Percentiles rank a stretch among this genome's conserved stretches.
Evolutionary conservation across 2,797 vertebrate species (phyloP).

Genomic region (Lagorchestes hirsutus): DNA sequence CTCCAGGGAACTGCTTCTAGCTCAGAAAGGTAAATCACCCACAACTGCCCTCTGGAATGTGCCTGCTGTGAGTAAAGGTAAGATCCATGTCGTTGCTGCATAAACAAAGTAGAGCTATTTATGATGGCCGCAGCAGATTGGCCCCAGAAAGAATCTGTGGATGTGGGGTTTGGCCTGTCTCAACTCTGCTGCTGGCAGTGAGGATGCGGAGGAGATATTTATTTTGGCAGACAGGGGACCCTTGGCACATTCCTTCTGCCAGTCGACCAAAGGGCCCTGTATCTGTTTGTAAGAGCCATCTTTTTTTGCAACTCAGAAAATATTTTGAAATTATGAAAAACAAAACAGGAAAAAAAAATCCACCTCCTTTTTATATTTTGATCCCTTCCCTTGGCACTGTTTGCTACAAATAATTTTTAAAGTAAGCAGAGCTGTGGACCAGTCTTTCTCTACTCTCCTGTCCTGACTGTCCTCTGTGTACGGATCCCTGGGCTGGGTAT

Average conservation of each 20-base stretch:
- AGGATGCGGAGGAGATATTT: slow-evolving; percentile 34
- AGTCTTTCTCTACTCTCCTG: background rate
- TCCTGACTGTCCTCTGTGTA: background rate
- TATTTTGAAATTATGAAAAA: slow-evolving; percentile 52
- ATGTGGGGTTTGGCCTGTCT: slow-evolving; percentile 26
- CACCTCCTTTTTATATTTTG: slow-evolving; percentile 11
- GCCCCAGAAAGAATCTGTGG: slow-evolving; percentile 53
- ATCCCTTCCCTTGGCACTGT: slow-evolving; percentile 14
- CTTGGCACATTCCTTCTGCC: slow-evolving; percentile 22
- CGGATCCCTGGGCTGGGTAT: background rate
- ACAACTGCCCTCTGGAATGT: background rate
- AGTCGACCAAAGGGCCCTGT: background rate
- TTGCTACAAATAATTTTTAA: slow-evolving; percentile 6
- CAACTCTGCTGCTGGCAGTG: background rate
- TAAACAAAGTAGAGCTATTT: slow-evolving; percentile 79
- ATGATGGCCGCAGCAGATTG: slow-evolving; percentile 37
- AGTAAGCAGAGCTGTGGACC: background rate
- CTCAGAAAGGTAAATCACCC: slow-evolving; percentile 71
- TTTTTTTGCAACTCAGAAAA: slow-evolving; percentile 16
- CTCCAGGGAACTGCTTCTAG: slow-evolving; percentile 2
- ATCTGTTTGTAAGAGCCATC: slow-evolving; percentile 4
- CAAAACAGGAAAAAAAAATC: background rate
- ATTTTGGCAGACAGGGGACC: slow-evolving; percentile 39
- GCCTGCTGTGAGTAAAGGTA: slow-evolving; percentile 60
- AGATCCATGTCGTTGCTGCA: slow-evolving; percentile 67